Evolutionary conservation across 2,888 invertebrate species (phyloP).

Genomic region (Netelia inedita): DNA sequence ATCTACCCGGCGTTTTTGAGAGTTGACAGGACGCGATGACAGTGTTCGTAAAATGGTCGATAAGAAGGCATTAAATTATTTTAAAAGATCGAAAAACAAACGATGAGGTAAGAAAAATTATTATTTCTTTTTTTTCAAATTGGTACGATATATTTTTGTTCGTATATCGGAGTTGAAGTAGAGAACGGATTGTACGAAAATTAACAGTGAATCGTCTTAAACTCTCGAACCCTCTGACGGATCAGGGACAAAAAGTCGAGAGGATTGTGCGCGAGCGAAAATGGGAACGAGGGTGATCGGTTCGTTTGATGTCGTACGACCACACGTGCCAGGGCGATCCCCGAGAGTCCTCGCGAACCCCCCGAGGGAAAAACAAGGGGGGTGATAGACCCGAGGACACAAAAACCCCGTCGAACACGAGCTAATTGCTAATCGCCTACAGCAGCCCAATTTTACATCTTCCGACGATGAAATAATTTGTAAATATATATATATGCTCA

Average conservation of each 20-base stretch:
- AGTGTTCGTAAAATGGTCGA: not conserved
- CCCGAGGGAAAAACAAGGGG: constrained; percentile 15
- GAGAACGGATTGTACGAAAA: constrained; percentile 13
- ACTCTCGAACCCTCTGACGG: constrained; percentile 43
- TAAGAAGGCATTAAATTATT: not conserved
- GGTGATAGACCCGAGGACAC: constrained; percentile 54
- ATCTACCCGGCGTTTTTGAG: not conserved
- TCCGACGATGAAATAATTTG: constrained; percentile 67
- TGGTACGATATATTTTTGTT: not conserved
- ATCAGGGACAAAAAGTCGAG: constrained; percentile 59
- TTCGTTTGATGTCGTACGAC: constrained; percentile 68
- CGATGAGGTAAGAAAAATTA: not conserved
- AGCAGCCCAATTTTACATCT: constrained; percentile 68
- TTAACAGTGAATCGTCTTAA: constrained; percentile 59
- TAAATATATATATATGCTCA: constrained; percentile 25
- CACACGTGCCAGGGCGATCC: constrained; percentile 63
- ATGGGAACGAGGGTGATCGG: constrained; percentile 49
- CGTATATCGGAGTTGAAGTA: not conserved
- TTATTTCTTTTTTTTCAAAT: not conserved
- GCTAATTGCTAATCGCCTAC: constrained; percentile 72
- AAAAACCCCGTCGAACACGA: constrained; percentile 58
- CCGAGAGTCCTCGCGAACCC: constrained; percentile 43
- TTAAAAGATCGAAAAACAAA: constrained; percentile 4
- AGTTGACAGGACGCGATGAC: not conserved
- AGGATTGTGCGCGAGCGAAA: constrained; percentile 31